Evolutionary conservation across 2,888 invertebrate species (phyloP).

Genomic region (Lymantria dispar): DNA sequence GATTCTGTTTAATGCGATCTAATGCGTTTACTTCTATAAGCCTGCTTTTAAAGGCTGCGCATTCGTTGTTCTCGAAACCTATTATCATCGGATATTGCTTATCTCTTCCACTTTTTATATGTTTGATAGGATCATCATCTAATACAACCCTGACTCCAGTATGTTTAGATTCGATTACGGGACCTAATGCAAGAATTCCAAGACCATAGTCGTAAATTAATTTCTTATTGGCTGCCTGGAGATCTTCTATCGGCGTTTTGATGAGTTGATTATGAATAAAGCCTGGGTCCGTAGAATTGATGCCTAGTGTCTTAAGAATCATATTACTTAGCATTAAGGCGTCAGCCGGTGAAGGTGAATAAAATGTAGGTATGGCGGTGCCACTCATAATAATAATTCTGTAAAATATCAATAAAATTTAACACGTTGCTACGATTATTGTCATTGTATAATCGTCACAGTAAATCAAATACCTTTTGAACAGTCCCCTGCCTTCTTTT

Average conservation of each 20-base stretch:
- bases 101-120: slow-evolving; percentile 36
- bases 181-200: slow-evolving; percentile 24
- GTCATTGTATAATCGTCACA: too few relatives aligned
- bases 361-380: slow-evolving; percentile 25
- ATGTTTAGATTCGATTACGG: slow-evolving; percentile 32
- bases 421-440: too few relatives aligned
- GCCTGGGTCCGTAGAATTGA: slow-evolving; percentile 35
- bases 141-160: slow-evolving; percentile 34
- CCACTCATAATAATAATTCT: slow-evolving; percentile 35
- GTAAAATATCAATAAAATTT: slow-evolving; percentile 10
- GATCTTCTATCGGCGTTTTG: slow-evolving; percentile 37
- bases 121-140: slow-evolving; percentile 35
- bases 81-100: slow-evolving; percentile 35
- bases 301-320: slow-evolving; percentile 59
- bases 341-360: slow-evolving; percentile 29
- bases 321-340: slow-evolving; percentile 21
- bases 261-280: slow-evolving; percentile 30
- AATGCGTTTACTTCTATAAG: slow-evolving; percentile 13
- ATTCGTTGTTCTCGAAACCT: slow-evolving; percentile 28
- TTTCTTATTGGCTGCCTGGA: slow-evolving; percentile 31
- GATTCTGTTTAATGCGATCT: slow-evolving; percentile 13
- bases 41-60: slow-evolving; percentile 15
- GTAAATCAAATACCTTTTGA: slow-evolving; percentile 28
- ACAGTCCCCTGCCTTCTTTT: slow-evolving; percentile 30
- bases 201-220: slow-evolving; percentile 26